Evolutionary conservation across 92 coral and sea anemone genomes (phyloP).

Genomic region (Muricea muricata): DNA sequence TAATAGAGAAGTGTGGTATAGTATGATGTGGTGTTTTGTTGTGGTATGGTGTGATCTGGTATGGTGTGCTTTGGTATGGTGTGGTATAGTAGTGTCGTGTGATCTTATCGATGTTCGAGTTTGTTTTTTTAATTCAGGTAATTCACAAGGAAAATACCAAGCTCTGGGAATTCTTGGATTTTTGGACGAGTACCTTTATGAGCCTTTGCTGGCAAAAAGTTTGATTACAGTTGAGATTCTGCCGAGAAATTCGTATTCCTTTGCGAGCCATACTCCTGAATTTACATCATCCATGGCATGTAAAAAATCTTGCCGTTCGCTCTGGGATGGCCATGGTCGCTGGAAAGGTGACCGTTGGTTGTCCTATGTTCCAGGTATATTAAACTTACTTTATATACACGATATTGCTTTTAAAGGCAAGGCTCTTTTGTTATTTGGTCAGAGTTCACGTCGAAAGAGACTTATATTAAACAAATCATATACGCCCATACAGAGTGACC

Average conservation of each 20-base stretch:
- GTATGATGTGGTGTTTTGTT: too few species aligned
- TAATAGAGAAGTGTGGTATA: too few species aligned
- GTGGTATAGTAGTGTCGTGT: too few species aligned
- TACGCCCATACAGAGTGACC: too few species aligned
- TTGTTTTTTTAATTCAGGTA: too few species aligned
- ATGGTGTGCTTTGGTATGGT: too few species aligned
- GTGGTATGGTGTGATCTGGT: too few species aligned
- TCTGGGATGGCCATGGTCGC: slow-evolving; percentile 11
- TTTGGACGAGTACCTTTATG: slow-evolving; percentile 73
- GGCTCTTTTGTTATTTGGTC: too few species aligned
- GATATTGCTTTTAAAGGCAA: neutral
- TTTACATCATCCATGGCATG: neutral
- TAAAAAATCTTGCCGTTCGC: neutral
- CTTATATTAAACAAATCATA: too few species aligned
- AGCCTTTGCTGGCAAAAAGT: slow-evolving; percentile 76
- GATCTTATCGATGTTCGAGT: too few species aligned
- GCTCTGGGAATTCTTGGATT: slow-evolving; percentile 76
- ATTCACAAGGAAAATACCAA: slow-evolving; percentile 86
- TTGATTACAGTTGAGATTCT: slow-evolving; percentile 66
- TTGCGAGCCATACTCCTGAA: too few species aligned
- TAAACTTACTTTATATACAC: neutral
- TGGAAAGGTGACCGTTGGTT: neutral
- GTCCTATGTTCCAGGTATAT: neutral
- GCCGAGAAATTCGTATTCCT: neutral
- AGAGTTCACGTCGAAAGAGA: too few species aligned